Evolutionary conservation across 2,797 vertebrate species (phyloP).

Genomic region (Phataginus tetradactyla): DNA sequence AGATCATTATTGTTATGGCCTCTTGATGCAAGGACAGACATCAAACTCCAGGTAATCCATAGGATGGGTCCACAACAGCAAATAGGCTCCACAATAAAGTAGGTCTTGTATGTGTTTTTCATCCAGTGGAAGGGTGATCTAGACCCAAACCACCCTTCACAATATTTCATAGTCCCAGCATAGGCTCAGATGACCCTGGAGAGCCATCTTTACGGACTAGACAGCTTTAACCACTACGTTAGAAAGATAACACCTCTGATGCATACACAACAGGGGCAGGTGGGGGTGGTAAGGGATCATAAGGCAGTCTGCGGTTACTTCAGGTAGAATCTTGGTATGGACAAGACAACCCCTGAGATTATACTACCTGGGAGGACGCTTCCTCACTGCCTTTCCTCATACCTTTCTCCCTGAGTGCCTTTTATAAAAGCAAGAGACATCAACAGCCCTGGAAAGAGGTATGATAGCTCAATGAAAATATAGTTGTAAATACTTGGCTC

Average conservation of each 20-base stretch:
- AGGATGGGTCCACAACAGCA: not conserved
- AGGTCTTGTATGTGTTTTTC: not conserved
- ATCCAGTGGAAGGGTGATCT: not conserved
- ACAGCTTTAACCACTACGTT: not conserved
- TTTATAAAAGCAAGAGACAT: not conserved
- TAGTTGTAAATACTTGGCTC: not conserved
- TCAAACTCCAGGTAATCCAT: not conserved
- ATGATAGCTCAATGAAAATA: not conserved
- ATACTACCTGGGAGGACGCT: rapidly evolving
- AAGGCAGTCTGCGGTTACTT: not conserved
- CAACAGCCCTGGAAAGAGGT: not conserved
- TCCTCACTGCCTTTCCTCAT: not conserved
- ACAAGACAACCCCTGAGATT: not conserved
- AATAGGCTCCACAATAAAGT: not conserved
- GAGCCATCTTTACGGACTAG: not conserved
- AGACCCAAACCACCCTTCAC: not conserved
- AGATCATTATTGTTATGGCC: not conserved
- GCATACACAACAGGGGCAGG: no score
- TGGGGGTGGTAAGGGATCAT: not conserved
- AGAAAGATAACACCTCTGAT: not conserved
- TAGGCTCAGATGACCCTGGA: not conserved
- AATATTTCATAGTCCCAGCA: not conserved
- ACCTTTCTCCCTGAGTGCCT: not conserved
- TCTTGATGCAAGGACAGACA: not conserved
- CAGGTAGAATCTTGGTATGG: not conserved